These are phyloP conservation scores for Bos javanicus DNA, from an alignment of 2,113 vertebrate species.

Conservation along the genomic window DNA sequence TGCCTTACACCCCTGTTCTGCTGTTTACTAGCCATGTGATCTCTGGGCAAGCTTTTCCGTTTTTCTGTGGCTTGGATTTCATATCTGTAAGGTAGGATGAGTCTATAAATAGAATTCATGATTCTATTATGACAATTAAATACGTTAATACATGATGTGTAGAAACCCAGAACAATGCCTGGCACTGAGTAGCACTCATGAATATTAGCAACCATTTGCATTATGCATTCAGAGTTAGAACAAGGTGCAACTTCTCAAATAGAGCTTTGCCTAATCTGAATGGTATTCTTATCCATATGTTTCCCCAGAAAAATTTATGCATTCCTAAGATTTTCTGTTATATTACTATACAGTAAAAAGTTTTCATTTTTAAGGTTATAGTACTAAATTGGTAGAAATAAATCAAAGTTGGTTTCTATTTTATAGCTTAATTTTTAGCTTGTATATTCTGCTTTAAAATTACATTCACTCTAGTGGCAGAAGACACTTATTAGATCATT, in stretches of 20 bases:
- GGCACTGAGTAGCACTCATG: neutral
- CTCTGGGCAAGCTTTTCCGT: neutral
- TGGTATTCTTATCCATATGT: neutral
- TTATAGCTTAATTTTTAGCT: constrained; percentile 18
- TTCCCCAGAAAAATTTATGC: neutral
- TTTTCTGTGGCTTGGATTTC: neutral
- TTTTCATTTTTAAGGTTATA: neutral
- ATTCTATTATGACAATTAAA: neutral
- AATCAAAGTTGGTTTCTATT: neutral
- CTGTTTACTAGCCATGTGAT: neutral
- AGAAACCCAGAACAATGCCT: neutral
- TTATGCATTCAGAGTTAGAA: neutral
- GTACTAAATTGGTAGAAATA: neutral
- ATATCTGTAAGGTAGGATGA: neutral
- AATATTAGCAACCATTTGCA: neutral
- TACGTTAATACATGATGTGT: neutral
- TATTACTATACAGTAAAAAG: neutral
- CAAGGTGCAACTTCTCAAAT: neutral
- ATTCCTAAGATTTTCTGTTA: constrained; percentile 9
- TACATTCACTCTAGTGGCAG: neutral
- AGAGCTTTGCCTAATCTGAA: neutral
- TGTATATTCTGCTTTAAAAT: neutral
- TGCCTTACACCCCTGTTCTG: neutral
- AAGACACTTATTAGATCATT: constrained; percentile 9
- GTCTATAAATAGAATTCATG: neutral